phyloP scores from a whole-genome alignment of 2,113 vertebrate genomes.

The Calidris pygmaea region DNA sequence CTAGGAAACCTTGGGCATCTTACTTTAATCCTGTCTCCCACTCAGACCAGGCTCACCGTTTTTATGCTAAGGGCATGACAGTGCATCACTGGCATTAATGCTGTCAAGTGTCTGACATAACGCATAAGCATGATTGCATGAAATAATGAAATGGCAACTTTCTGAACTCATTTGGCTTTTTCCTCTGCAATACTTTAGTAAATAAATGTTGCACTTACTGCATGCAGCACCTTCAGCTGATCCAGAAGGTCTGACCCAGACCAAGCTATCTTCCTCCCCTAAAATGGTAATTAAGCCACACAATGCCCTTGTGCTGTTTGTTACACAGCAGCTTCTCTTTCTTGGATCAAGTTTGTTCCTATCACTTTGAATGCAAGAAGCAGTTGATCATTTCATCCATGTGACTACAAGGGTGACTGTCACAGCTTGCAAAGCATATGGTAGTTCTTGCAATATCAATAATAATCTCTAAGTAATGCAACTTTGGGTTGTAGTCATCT shows the following conservation, averaged over 20 bases:
- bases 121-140: not conserved
- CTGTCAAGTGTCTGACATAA: not conserved
- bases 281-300: not conserved
- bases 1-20: not conserved
- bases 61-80: not conserved
- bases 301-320: not conserved
- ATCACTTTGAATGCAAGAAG: conserved; percentile 49
- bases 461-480: conserved; percentile 59
- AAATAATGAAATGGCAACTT: not conserved
- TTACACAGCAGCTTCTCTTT: conserved; percentile 16
- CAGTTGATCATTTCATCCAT: conserved; percentile 65
- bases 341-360: conserved; percentile 43
- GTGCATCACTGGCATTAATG: not conserved
- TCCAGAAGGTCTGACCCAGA: not conserved
- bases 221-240: not conserved
- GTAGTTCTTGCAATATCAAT: conserved; percentile 56
- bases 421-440: conserved; percentile 70
- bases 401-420: conserved; percentile 54
- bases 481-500: conserved; percentile 48
- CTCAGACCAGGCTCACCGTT: not conserved
- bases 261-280: not conserved
- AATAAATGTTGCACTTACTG: not conserved
- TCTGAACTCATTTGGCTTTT: not conserved
- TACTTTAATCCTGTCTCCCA: not conserved
- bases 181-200: not conserved